Evolutionary conservation across 2,888 invertebrate genomes (phyloP).

Genomic region (Siphonodentalium dalli): DNA sequence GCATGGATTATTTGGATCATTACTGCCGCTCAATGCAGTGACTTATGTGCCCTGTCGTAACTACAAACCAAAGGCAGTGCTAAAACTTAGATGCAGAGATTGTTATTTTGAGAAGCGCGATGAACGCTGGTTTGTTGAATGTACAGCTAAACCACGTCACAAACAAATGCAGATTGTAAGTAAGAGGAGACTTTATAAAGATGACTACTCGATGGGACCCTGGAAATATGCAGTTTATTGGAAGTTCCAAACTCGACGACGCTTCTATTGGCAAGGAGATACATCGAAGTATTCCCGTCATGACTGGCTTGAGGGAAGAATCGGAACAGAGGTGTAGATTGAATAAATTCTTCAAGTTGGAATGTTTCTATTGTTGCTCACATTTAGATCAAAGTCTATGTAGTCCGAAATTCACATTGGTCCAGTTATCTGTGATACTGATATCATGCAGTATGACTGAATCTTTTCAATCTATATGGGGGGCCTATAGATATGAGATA

Average conservation of each 20-base stretch:
- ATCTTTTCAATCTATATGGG: too few species aligned
- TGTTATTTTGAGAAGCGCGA: conserved; percentile 58
- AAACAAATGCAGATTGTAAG: conserved; percentile 56
- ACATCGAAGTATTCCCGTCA: conserved; percentile 30
- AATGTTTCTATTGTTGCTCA: too few species aligned
- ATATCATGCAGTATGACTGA: too few species aligned
- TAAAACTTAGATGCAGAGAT: conserved; percentile 48
- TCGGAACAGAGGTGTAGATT: conserved; percentile 37
- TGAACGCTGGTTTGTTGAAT: conserved; percentile 57
- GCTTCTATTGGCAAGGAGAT: conserved; percentile 35
- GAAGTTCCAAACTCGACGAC: conserved; percentile 26
- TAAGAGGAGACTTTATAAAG: conserved; percentile 34
- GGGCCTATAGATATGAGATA: too few species aligned
- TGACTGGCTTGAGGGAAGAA: conserved; percentile 44
- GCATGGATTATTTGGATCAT: too few species aligned
- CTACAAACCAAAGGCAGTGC: conserved; percentile 46
- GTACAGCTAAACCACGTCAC: conserved; percentile 55
- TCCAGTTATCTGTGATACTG: too few species aligned
- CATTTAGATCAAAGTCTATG: too few species aligned
- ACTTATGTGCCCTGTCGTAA: conserved; percentile 26
- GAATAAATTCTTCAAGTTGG: too few species aligned
- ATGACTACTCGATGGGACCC: conserved; percentile 46
- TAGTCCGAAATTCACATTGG: too few species aligned
- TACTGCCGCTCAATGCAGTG: too few species aligned
- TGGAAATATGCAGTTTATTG: conserved; percentile 32